Evolutionary conservation across 1,140 invertebrate genomes (phyloP).

Genomic region (Drosophila yakuba): DNA sequence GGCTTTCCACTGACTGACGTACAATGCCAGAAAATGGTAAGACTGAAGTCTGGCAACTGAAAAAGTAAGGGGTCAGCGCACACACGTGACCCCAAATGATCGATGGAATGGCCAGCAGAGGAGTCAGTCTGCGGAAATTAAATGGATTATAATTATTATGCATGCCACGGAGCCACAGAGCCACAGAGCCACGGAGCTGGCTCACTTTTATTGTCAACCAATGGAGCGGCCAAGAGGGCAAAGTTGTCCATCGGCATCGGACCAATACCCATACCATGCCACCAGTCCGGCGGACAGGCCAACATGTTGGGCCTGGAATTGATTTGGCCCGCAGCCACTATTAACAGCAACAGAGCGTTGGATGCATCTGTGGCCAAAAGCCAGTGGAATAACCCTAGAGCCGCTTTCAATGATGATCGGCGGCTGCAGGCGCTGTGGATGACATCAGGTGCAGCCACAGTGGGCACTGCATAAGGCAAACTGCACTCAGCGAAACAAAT

Average conservation of each 20-base stretch:
- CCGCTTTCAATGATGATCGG: slow-evolving; percentile 15
- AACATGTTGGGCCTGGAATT: slow-evolving; percentile 69
- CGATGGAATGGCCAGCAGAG: slow-evolving; percentile 71
- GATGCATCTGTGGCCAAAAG: slow-evolving; percentile 12
- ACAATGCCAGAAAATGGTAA: slow-evolving; percentile 52
- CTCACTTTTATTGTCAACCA: slow-evolving; percentile 80
- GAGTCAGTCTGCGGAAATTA: slow-evolving; percentile 59
- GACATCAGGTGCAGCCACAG: slow-evolving; percentile 71
- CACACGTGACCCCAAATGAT: slow-evolving; percentile 78
- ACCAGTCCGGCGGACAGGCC: slow-evolving; percentile 24
- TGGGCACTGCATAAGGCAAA: slow-evolving; percentile 9
- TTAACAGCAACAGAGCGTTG: slow-evolving; percentile 65
- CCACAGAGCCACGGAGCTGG: slow-evolving; percentile 6
- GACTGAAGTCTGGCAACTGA: background rate
- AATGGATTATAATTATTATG: slow-evolving; percentile 83
- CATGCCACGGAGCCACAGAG: slow-evolving; percentile 28
- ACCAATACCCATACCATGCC: background rate
- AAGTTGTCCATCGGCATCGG: slow-evolving; percentile 3
- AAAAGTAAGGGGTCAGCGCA: slow-evolving; percentile 66
- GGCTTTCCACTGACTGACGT: slow-evolving; percentile 67
- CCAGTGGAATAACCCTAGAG: slow-evolving; percentile 45
- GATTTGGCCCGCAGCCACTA: slow-evolving; percentile 77
- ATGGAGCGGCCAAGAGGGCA: slow-evolving; percentile 68
- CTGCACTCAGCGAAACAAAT: background rate
- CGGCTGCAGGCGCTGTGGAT: slow-evolving; percentile 32